Evolutionary conservation across 1,140 invertebrate genomes (phyloP), one percentile per base, ranked within the genome.

Genomic region (Drosophila fuyamai): DNA sequence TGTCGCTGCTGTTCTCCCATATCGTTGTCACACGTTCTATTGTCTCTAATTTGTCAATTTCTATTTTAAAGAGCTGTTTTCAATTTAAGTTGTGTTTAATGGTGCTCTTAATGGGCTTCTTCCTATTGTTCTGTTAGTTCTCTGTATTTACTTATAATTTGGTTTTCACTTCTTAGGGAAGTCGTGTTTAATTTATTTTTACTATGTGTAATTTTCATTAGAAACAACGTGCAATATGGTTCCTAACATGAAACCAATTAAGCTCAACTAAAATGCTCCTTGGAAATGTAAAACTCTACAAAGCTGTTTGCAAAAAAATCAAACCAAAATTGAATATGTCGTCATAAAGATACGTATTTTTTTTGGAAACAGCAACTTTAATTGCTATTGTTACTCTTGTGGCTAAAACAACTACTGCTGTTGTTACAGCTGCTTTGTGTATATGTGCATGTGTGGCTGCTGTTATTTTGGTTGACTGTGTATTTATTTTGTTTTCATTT

Each of bases 311-410:
- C 7, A 8, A n/a, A 3, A 6, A 4, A n/a, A 1, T 8, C 27
- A 13, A n/a, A 35, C 6, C n/a, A 10, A 35, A 23, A 54, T 38
- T 38, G 10, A 18, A 23, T 9, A 38, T 18, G 16, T 8, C 27
- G 10, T 50, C 29, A 29, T 6, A 29, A 5, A 7, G 29, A 29
- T 50, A 9, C 10, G 14, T 38, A 16, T 12, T 16, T 12, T 16
- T 35, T 16, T n/a, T n/a, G n/a, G 4, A 8, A 18, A 14, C 12
- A 27, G 12, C 4, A 35, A 35, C 9, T 10, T 10, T 14, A 51
- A 51, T 35, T 16, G 48, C n/a, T 51, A n/a, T 51, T 51, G 29
- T 36, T 51, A 4, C 50, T 36, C 9, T 12, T 51, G 50, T 36
- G 50, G 50, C 12, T 35, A 13, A 36, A 36, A 36, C 32, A 51